These are phyloP conservation scores for Ceratothoa steindachneri DNA, from an alignment of 2,888 invertebrate species.

Conservation along the genomic window DNA sequence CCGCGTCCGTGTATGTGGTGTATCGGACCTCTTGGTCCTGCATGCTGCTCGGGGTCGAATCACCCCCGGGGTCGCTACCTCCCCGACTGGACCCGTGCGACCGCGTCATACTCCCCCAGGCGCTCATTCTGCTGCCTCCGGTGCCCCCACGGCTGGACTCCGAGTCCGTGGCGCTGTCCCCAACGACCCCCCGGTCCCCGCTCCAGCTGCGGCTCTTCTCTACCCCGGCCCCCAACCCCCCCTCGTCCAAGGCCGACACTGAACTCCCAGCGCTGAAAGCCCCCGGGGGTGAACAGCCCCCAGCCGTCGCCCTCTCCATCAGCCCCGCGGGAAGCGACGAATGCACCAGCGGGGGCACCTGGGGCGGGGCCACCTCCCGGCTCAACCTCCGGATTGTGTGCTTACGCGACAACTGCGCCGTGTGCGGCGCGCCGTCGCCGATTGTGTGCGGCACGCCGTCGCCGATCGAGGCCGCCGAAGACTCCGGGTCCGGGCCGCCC, in stretches of 20 bases:
- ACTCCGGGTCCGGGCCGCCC: neutral
- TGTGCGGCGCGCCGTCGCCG: neutral
- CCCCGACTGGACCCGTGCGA: conserved; percentile 27
- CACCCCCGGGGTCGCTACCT: conserved; percentile 35
- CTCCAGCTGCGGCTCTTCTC: conserved; percentile 47
- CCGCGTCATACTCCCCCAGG: conserved; percentile 22
- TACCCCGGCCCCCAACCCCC: conserved; percentile 19
- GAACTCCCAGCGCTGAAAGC: conserved; percentile 41
- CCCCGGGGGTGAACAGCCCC: conserved; percentile 37
- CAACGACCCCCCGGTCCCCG: conserved; percentile 38
- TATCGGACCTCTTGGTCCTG: conserved; percentile 38
- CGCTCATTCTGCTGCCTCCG: conserved; percentile 31
- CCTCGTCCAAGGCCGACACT: conserved; percentile 42
- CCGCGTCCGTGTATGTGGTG: conserved; percentile 40
- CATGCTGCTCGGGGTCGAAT: conserved; percentile 44
- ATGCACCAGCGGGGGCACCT: conserved; percentile 5
- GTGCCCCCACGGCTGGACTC: conserved; percentile 44
- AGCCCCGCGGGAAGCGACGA: conserved; percentile 20
- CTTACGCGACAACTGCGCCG: neutral
- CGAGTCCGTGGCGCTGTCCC: conserved; percentile 42
- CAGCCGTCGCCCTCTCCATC: conserved; percentile 25
- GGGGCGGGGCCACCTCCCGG: neutral
- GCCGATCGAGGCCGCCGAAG: too few relatives aligned
- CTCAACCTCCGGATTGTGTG: neutral
- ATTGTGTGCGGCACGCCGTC: neutral